Base-by-base conservation (phyloP, 2,113 vertebrate genomes). In the Propithecus coquereli region DNA sequence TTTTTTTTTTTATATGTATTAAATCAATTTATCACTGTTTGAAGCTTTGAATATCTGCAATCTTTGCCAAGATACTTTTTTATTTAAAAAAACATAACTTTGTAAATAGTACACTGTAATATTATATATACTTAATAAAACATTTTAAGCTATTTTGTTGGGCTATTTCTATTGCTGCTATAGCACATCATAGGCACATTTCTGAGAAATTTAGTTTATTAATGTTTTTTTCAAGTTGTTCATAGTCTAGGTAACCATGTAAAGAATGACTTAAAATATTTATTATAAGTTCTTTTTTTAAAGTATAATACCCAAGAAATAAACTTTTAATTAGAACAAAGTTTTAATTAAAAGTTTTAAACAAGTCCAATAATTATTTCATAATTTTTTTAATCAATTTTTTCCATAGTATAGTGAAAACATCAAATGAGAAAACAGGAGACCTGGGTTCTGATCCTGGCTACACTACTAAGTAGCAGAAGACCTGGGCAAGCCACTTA, bases 61-160 rank as follows among this genome's bases (percentile, higher is more conserved):
- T 97, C 97, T 98, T 98, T 98, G 98, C 97, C 83, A 95, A 97
- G 52, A 79, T 97, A 97, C 96, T 97, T 98, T 98, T 99, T 98
- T 98, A 98, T 98, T 99, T 99, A 98, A 98, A 98, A 98, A 97
- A 97, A 96, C 73, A 98, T 98, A 73, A 98, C 98, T 98, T 98
- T 98, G 98, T 98, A 99, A 98, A 98, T 98, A 99, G 77, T 97
- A 97, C 97, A 95, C 98, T 99, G 98, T 98, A 97, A 97, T 97
- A 98, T 97, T 97, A 97, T 97, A 98, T 98, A 98, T 96, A 98
- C 98, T 98, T 98, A 81, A 98, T 99, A 98, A 98, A 99, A 98
- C 97, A 97, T 98, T 98, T 98, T 97, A 98, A 98, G 97, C 98
- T 98, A 97, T 94, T 98, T 97, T 97, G 97, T 97, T 92, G 87